These are phyloP conservation scores for Isotomurus palustris DNA, from an alignment of 2,888 invertebrate species.

Conservation along the genomic window DNA sequence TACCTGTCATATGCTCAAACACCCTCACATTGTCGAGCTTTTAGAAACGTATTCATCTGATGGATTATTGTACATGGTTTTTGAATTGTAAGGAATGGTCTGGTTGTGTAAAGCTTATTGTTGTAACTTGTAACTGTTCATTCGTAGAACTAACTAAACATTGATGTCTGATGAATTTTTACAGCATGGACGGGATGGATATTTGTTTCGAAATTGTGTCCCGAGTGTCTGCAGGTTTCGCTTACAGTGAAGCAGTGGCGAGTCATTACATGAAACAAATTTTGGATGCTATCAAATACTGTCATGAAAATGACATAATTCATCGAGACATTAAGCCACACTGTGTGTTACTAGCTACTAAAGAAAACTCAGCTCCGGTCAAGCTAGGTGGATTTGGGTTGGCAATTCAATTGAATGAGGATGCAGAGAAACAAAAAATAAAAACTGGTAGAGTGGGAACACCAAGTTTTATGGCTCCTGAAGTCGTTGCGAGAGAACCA, in stretches of 20 bases:
- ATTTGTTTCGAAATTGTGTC: conserved; percentile 97
- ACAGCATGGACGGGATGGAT: conserved; percentile 97
- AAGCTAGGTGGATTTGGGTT: conserved; percentile 97
- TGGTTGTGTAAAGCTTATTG: not conserved
- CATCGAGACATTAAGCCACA: conserved; percentile 97
- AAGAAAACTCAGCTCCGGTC: conserved; percentile 97
- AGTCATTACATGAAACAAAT: conserved; percentile 99
- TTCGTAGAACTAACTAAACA: not conserved
- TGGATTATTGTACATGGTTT: conserved; percentile 98
- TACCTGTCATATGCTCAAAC: conserved; percentile 98
- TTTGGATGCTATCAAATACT: conserved; percentile 87
- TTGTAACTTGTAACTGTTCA: not conserved
- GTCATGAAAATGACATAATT: conserved; percentile 94
- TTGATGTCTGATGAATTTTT: conserved; percentile 50
- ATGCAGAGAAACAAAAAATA: conserved; percentile 41
- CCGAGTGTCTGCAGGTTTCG: conserved; percentile 83
- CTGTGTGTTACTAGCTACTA: conserved; percentile 89
- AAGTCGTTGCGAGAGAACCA: conserved; percentile 84
- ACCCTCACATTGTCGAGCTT: conserved; percentile 93
- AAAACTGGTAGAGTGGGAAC: conserved; percentile 50
- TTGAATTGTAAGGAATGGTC: conserved; percentile 87
- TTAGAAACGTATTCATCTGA: conserved; percentile 97
- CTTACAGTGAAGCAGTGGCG: conserved; percentile 98
- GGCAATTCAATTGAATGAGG: conserved; percentile 70
- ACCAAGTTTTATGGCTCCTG: conserved; percentile 92